phyloP scores from a whole-genome alignment of 2,888 invertebrate genomes.

The Eudemis profundana region DNA sequence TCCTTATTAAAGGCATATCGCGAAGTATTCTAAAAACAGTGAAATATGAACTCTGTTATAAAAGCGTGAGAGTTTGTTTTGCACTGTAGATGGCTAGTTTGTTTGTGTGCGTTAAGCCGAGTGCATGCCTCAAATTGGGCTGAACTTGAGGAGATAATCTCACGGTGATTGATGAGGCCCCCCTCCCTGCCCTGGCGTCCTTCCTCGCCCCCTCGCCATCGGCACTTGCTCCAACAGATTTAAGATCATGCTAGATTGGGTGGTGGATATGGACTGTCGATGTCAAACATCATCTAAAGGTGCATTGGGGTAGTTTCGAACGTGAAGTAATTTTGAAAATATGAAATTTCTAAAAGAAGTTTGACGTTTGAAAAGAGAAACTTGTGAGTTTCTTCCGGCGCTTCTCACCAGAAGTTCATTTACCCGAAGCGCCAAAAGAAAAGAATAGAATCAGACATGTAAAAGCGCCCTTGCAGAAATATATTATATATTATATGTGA shows the following conservation, averaged over 20 bases:
- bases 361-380: no score
- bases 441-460: no score
- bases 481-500: no score
- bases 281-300: not conserved
- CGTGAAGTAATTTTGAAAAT: no score
- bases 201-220: constrained; percentile 28
- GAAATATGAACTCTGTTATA: not conserved
- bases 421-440: no score
- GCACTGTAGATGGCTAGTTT: constrained; percentile 24
- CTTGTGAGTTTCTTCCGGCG: no score
- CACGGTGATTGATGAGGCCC: constrained; percentile 86
- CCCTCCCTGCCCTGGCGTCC: constrained; percentile 55
- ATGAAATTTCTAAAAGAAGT: no score
- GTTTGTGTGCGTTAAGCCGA: constrained; percentile 77
- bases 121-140: constrained; percentile 80
- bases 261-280: not conserved
- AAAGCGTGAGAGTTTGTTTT: not conserved
- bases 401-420: no score
- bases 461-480: no score
- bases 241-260: constrained; percentile 21
- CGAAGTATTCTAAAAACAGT: not conserved
- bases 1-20: constrained; percentile 23
- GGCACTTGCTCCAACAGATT: constrained; percentile 25
- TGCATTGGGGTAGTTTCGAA: no score
- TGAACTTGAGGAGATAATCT: constrained; percentile 88